phyloP scores from a whole-genome alignment of 2,113 vertebrate genomes.

The Pseudopipra pipra region DNA sequence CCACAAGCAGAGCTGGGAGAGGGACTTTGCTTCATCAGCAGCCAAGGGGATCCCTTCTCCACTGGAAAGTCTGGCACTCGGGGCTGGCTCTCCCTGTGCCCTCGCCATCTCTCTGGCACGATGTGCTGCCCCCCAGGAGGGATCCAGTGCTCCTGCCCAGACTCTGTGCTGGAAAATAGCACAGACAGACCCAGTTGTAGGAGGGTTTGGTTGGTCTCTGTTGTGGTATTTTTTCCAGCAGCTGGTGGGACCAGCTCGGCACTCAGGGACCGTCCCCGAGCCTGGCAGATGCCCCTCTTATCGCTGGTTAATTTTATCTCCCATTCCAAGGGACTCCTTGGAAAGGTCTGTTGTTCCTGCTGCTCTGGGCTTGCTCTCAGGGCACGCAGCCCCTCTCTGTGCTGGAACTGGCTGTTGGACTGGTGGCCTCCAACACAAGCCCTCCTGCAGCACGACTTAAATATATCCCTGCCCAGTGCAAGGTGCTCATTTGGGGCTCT shows the following conservation, averaged over 20 bases:
- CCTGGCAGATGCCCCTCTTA: not conserved
- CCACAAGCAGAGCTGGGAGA: not conserved
- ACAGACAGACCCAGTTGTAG: not conserved
- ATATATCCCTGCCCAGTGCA: not conserved
- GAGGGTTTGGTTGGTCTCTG: not conserved
- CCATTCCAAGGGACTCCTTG: rapidly evolving
- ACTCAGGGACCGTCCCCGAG: not conserved
- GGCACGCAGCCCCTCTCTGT: not conserved
- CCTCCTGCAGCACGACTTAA: not conserved
- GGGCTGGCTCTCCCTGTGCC: not conserved
- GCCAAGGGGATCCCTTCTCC: not conserved
- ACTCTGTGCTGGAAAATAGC: rapidly evolving
- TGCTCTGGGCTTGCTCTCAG: not conserved
- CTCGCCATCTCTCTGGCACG: rapidly evolving
- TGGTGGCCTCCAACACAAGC: not conserved
- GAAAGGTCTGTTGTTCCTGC: not conserved
- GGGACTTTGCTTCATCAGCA: not conserved
- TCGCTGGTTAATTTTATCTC: not conserved
- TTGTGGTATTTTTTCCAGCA: not conserved
- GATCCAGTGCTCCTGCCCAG: not conserved
- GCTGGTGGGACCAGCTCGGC: not conserved
- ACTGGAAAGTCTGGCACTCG: not conserved
- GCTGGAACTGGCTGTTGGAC: not conserved
- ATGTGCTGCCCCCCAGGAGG: not conserved
- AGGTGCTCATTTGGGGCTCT: conserved; percentile 31